Evolutionary conservation across 2,113 vertebrate genomes (phyloP), one percentile per base, ranked within the genome.

Genomic region (Hydropotes inermis): DNA sequence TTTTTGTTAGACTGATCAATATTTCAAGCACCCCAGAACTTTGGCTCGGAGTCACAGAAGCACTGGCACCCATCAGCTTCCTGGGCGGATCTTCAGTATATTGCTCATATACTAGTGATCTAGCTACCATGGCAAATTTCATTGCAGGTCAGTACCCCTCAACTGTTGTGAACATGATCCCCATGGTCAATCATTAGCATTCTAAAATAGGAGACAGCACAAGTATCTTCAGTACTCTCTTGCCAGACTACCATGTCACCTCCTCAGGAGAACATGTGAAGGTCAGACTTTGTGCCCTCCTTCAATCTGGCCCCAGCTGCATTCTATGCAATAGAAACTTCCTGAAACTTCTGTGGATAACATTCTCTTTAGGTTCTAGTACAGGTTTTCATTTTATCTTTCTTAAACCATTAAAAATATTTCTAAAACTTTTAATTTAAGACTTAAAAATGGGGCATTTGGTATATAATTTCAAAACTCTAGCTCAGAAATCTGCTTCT

Each of bases 331-430:
- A 21, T 27, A 91, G 47, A 61, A 45, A 58, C 47, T 87, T 93
- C 70, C 81, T 54, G 39, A 90, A 89, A 87, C 50, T 15, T 95
- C 33, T 84, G 1, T 39, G 6, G 33, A 85, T 87, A 74, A 81
- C 25, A 84, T 6, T 28, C 14, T 6, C 45, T 84, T 67, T n/a
- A 60, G 19, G 90, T 90, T 81, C 57, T 39, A 92, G 76, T n/a
- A 74, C 1, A 60, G 8, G 19, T 33, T 90, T 97, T 67, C 64
- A 93, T 60, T 60, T 95, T 67, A 54, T 28, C 25, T 74, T 33
- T 50, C 83, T 94, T 67, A 16, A 89, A 84, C 15, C 47, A 43
- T n/a, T 97, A 55, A 90, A 92, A 94, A 92, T 50, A 61, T 86
- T 93, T 81, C 33, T 82, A 28, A 95, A 95, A 82, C 25, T 64